Conservation (phyloP, 1,140 invertebrate species). For the Helicoverpa armigera region DNA sequence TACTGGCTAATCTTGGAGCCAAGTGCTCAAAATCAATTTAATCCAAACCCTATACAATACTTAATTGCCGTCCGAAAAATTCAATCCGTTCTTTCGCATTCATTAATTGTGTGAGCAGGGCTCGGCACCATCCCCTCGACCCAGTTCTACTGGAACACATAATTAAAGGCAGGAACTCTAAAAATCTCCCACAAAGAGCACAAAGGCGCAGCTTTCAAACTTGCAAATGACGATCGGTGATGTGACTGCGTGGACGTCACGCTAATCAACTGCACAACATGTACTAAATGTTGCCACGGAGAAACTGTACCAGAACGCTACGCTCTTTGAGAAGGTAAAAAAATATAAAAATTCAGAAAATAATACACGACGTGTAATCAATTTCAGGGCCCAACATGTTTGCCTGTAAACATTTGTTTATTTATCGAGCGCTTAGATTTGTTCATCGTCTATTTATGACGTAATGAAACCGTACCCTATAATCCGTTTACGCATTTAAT, state of each 20-base stretch:
- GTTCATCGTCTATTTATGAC: conserved; percentile 9
- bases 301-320: not conserved
- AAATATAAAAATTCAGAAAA: too few relatives aligned
- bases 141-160: conserved; percentile 60
- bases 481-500: conserved; percentile 26
- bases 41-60: conserved; percentile 31
- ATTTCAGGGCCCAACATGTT: too few relatives aligned
- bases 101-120: conserved; percentile 36
- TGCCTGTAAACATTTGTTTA: too few relatives aligned
- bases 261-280: conserved; percentile 14
- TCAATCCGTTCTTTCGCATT: conserved; percentile 45
- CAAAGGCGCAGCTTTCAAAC: conserved; percentile 53
- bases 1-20: conserved; percentile 18
- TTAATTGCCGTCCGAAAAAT: conserved; percentile 48
- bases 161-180: conserved; percentile 69
- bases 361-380: too few relatives aligned
- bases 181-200: conserved; percentile 51
- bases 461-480: conserved; percentile 4
- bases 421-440: not conserved
- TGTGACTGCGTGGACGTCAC: not conserved
- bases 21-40: conserved; percentile 19
- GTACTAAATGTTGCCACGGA: not conserved
- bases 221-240: conserved; percentile 52
- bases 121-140: conserved; percentile 49
- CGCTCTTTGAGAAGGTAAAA: too few relatives aligned